Conservation (phyloP, 2,797 vertebrate genomes). For the Streptopelia turtur region DNA sequence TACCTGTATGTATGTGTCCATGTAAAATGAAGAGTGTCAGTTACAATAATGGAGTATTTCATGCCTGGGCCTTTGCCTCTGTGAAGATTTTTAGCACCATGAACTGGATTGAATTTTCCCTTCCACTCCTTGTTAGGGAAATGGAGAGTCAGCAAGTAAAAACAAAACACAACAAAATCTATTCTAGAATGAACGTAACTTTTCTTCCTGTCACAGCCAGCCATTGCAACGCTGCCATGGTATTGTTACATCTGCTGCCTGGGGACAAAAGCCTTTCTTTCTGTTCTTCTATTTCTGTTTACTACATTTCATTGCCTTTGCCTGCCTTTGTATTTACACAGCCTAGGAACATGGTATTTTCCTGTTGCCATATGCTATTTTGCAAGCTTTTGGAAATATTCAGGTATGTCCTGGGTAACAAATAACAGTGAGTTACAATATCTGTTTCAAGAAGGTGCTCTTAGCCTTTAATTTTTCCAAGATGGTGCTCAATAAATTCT, state of each 20-base stretch:
- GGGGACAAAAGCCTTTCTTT: conserved; percentile 27
- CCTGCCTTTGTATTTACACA: background rate
- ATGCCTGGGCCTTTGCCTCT: background rate
- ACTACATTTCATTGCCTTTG: conserved; percentile 9
- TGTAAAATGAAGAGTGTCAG: background rate
- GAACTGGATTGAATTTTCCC: background rate
- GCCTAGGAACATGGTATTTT: background rate
- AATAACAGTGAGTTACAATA: background rate
- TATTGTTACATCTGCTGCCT: conserved; percentile 1
- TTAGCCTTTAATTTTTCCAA: background rate
- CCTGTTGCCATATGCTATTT: background rate
- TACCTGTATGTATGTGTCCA: background rate
- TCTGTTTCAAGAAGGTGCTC: background rate
- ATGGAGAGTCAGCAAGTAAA: conserved; percentile 1
- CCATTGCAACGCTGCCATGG: background rate
- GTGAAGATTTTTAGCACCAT: background rate
- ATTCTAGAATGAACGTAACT: background rate
- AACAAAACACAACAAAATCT: background rate
- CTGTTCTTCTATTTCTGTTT: conserved; percentile 2
- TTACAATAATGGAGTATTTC: background rate
- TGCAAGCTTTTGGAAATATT: background rate
- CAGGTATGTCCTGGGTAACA: background rate
- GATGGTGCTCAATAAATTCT: background rate
- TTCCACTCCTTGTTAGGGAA: background rate
- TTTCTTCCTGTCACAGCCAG: conserved; percentile 22